phyloP scores from a whole-genome alignment of 2,888 invertebrate genomes.

The Serripes groenlandicus region DNA sequence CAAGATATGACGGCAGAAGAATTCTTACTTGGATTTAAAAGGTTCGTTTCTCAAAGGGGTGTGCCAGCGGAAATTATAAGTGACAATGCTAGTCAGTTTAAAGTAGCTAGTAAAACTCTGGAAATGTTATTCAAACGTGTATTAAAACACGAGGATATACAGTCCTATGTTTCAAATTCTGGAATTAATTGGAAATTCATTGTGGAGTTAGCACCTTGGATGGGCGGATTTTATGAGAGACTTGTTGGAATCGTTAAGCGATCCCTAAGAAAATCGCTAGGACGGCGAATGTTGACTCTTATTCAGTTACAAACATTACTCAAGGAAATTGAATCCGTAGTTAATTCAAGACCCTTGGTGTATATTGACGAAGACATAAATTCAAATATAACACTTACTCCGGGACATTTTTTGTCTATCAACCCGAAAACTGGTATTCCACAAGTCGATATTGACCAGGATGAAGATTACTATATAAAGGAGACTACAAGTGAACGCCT shows the following conservation, averaged over 20 bases:
- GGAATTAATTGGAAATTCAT: slow-evolving; percentile 38
- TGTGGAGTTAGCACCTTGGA: slow-evolving; percentile 35
- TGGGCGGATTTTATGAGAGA: slow-evolving; percentile 49
- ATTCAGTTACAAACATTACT: slow-evolving; percentile 38
- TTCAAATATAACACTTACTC: slow-evolving; percentile 36
- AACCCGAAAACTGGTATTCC: slow-evolving; percentile 44
- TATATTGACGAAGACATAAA: slow-evolving; percentile 45
- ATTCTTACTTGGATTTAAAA: slow-evolving; percentile 22
- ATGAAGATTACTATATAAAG: neutral
- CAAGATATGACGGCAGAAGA: slow-evolving; percentile 30
- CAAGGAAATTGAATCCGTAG: slow-evolving; percentile 31
- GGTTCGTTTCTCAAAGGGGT: slow-evolving; percentile 32
- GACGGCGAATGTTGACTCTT: slow-evolving; percentile 23
- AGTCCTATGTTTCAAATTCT: slow-evolving; percentile 7
- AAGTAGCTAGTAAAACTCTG: slow-evolving; percentile 10
- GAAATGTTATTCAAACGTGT: slow-evolving; percentile 1
- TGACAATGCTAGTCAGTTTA: slow-evolving; percentile 41
- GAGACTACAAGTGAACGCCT: neutral
- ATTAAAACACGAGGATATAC: neutral
- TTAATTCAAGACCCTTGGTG: slow-evolving; percentile 46
- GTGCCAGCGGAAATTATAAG: slow-evolving; percentile 18
- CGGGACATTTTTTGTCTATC: slow-evolving; percentile 33
- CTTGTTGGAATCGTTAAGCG: slow-evolving; percentile 37
- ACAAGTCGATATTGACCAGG: neutral
- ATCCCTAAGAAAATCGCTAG: slow-evolving; percentile 35